Evolutionary conservation across 2,888 invertebrate species (phyloP).

Genomic region (Capitulum mitella): DNA sequence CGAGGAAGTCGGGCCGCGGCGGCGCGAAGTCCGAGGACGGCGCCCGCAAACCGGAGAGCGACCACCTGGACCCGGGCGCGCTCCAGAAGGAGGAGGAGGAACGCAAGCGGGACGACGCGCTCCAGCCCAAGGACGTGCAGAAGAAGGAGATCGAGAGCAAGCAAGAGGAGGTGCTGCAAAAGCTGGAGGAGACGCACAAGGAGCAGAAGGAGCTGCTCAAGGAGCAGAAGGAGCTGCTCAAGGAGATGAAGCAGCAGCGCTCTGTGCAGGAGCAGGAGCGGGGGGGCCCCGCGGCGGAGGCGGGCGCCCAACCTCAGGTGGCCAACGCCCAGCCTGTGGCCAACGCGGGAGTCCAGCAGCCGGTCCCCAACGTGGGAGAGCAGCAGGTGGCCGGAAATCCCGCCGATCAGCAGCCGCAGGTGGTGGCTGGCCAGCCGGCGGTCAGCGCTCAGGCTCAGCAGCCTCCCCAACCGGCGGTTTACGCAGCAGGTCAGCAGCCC

Average conservation of each 20-base stretch:
- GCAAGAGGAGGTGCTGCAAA: conserved; percentile 33
- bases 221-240: conserved; percentile 34
- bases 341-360: neutral
- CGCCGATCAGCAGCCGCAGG: too few species aligned
- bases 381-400: too few species aligned
- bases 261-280: neutral
- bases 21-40: conserved; percentile 5
- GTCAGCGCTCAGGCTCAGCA: neutral
- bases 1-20: neutral
- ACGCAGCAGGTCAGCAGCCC: neutral
- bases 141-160: conserved; percentile 28
- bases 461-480: neutral
- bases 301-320: too few species aligned
- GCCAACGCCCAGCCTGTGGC: neutral
- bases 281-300: neutral
- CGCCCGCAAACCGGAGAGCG: neutral
- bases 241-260: conserved; percentile 34
- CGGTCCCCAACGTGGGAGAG: neutral
- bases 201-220: conserved; percentile 34
- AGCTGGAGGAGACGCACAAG: conserved; percentile 34
- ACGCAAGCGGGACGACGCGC: conserved; percentile 3
- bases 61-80: conserved; percentile 32
- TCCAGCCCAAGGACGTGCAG: conserved; percentile 26
- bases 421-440: too few species aligned
- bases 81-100: conserved; percentile 34